Percentiles rank a stretch among this genome's conserved stretches.
These are phyloP conservation scores for Choloepus hoffmanni DNA, from an alignment of 2,113 vertebrate genomes.

Conservation along the genomic window DNA sequence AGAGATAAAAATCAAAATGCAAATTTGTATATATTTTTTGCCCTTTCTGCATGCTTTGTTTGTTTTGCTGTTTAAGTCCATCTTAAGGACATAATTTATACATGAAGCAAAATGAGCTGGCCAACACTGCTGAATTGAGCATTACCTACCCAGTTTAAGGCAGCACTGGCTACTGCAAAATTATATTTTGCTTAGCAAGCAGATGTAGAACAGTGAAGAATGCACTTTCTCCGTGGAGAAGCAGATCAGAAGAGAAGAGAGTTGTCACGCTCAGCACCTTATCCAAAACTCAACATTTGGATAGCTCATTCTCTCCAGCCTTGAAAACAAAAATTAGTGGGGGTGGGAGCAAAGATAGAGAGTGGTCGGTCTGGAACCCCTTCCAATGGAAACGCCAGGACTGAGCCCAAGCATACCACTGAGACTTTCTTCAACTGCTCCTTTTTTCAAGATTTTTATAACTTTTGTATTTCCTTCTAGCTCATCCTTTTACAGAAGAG, in stretches of 20 bases:
- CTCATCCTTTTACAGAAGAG: not conserved
- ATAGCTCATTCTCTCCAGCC: not conserved
- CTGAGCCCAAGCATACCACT: accelerated
- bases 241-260: not conserved
- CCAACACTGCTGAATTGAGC: not conserved
- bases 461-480: not conserved
- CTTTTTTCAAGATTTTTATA: slow-evolving; percentile 1
- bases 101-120: not conserved
- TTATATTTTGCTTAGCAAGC: not conserved
- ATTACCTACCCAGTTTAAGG: not conserved
- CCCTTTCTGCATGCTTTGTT: not conserved
- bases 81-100: not conserved
- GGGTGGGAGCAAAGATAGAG: not conserved
- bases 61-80: not conserved
- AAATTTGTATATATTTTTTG: not conserved
- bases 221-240: not conserved
- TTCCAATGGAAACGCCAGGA: not conserved
- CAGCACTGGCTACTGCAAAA: accelerated
- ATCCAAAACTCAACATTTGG: not conserved
- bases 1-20: not conserved
- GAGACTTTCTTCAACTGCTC: not conserved
- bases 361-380: not conserved
- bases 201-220: not conserved
- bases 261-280: not conserved
- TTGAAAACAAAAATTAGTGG: not conserved